A percentile compares a stretch with the other conserved stretches of the same genome.
phyloP scores from a whole-genome alignment of 2,888 invertebrate genomes.

The Pandemis heparana region DNA sequence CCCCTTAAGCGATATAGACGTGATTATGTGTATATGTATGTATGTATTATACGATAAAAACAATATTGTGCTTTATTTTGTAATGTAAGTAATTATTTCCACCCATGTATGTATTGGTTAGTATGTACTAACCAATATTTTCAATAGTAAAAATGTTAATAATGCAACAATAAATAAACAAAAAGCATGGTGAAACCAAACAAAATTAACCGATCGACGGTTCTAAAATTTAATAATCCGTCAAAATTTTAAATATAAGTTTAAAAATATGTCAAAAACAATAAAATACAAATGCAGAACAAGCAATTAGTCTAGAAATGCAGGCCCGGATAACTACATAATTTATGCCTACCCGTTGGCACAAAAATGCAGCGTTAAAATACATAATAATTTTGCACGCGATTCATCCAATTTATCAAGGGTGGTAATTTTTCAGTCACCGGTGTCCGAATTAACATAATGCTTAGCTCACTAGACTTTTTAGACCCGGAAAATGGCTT shows the following conservation, averaged over 20 bases:
- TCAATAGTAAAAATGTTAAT: no score
- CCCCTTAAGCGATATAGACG: no score
- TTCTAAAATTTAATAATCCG: no score
- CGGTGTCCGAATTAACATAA: constrained; percentile 28
- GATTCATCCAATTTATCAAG: constrained; percentile 26
- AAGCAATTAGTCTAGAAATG: not conserved
- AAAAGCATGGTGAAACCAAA: no score
- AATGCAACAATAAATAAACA: no score
- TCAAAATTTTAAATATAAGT: not conserved
- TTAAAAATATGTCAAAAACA: not conserved
- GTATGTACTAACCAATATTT: no score
- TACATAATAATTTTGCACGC: not conserved
- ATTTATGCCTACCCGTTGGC: constrained; percentile 29
- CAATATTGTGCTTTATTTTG: no score
- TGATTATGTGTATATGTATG: no score
- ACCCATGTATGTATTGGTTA: no score
- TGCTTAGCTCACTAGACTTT: constrained; percentile 31
- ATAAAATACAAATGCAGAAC: not conserved
- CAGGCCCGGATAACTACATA: not conserved
- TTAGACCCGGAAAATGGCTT: constrained; percentile 23
- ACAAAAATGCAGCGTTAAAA: constrained; percentile 13
- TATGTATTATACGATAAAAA: no score
- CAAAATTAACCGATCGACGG: no score
- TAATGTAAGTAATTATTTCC: no score
- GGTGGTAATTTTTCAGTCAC: constrained; percentile 29